These are phyloP conservation scores for Epizoanthus fatuus DNA, from an alignment of 92 coral and sea anemone species.

Conservation along the genomic window DNA sequence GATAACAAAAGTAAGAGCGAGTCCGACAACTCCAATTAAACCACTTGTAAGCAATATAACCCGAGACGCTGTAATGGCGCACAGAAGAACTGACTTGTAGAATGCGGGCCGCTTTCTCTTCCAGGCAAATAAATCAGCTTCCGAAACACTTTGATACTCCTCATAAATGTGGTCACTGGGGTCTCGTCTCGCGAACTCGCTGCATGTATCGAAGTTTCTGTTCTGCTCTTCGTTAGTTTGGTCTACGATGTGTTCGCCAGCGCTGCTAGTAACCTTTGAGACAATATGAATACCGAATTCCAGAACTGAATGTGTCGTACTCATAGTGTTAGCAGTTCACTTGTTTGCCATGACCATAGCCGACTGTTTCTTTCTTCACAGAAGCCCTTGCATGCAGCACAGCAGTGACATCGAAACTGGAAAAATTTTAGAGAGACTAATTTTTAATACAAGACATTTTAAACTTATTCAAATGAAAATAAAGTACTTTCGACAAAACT, in stretches of 20 bases:
- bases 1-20: neutral
- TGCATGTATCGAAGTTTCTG: neutral
- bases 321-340: neutral
- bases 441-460: too few species aligned
- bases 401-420: neutral
- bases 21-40: neutral
- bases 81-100: neutral
- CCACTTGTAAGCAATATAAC: neutral
- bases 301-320: neutral
- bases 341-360: neutral
- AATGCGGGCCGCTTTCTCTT: slow-evolving; percentile 11
- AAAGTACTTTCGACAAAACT: too few species aligned
- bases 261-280: slow-evolving; percentile 7
- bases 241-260: neutral
- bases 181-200: neutral
- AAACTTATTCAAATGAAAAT: too few species aligned
- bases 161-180: neutral
- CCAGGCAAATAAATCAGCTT: slow-evolving; percentile 1
- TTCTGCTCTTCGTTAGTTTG: neutral
- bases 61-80: neutral
- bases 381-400: neutral
- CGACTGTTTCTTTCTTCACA: neutral
- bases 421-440: neutral
- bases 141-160: neutral
- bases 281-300: slow-evolving; percentile 6